phyloP scores from a whole-genome alignment of 2,797 vertebrate species.

The Graptemys geographica region DNA sequence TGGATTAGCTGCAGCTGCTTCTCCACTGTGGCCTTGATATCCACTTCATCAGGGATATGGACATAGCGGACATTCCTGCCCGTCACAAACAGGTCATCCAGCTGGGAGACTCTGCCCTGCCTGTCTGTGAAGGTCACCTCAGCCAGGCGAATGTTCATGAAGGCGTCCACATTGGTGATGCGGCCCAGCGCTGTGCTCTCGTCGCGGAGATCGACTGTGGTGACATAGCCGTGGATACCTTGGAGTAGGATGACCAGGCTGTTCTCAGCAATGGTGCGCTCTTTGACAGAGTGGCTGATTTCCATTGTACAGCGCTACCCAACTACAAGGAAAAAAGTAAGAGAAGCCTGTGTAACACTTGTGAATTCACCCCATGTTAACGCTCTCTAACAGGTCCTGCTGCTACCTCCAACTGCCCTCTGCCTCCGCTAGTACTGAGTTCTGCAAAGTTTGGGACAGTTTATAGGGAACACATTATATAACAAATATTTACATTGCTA shows the following conservation, averaged over 20 bases:
- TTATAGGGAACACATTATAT: not conserved
- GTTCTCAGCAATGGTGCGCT: slow-evolving; percentile 95
- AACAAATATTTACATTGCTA: no score
- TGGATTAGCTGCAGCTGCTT: slow-evolving; percentile 89
- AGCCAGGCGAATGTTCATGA: slow-evolving; percentile 94
- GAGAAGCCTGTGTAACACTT: not conserved
- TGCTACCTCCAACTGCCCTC: not conserved
- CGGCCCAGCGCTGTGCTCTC: slow-evolving; percentile 90
- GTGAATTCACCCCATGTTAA: not conserved
- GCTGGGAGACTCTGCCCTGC: slow-evolving; percentile 74
- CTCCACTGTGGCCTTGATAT: slow-evolving; percentile 90
- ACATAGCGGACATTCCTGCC: slow-evolving; percentile 94
- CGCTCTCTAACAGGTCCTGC: not conserved
- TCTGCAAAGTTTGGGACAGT: not conserved
- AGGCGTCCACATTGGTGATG: slow-evolving; percentile 92
- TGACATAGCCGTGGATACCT: slow-evolving; percentile 89
- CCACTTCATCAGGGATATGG: slow-evolving; percentile 92
- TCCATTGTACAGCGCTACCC: slow-evolving; percentile 62
- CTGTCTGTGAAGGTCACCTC: slow-evolving; percentile 88
- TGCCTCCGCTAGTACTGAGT: not conserved
- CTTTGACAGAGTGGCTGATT: slow-evolving; percentile 88
- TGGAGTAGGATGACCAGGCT: slow-evolving; percentile 95
- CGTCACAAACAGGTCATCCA: slow-evolving; percentile 92
- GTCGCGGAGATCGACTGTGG: slow-evolving; percentile 93
- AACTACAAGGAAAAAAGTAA: not conserved